Percentiles rank a stretch among this genome's conserved stretches.
phyloP scores from a whole-genome alignment of 2,888 invertebrate species.

The Melieria omissa region DNA sequence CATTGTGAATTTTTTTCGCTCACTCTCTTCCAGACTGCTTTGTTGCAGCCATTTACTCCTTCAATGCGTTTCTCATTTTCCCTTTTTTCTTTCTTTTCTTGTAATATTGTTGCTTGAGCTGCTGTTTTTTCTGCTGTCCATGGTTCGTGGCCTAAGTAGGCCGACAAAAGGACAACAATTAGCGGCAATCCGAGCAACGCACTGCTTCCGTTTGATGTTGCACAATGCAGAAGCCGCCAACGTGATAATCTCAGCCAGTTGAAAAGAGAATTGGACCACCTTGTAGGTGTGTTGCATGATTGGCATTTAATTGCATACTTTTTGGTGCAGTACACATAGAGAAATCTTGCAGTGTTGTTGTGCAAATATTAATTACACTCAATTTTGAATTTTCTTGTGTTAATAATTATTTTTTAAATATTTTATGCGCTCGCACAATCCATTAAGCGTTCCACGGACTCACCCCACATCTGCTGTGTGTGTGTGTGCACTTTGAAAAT shows the following conservation, averaged over 20 bases:
- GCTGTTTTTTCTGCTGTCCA: slow-evolving; percentile 10
- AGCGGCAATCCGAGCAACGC: slow-evolving; percentile 17
- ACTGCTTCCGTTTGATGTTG: background rate
- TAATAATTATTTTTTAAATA: background rate
- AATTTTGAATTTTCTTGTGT: background rate
- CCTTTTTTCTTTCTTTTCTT: background rate
- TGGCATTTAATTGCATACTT: background rate
- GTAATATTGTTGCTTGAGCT: background rate
- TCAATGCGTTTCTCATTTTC: background rate
- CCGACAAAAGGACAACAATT: slow-evolving; percentile 36
- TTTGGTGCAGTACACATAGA: background rate
- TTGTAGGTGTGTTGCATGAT: background rate
- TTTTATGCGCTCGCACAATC: background rate
- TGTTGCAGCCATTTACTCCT: background rate
- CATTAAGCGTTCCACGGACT: too few species aligned
- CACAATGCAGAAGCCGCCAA: background rate
- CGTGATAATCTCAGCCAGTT: background rate
- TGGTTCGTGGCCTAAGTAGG: slow-evolving; percentile 17
- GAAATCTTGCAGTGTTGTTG: background rate
- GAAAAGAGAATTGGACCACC: slow-evolving; percentile 17
- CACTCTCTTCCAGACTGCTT: background rate
- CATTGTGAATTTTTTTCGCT: slow-evolving; percentile 10
- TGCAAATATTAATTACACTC: background rate
- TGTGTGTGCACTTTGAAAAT: background rate
- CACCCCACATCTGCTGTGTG: background rate